Evolutionary conservation across 2,888 invertebrate genomes (phyloP), one percentile per base, ranked within the genome.

Genomic region (Gastrophysa polygoni): DNA sequence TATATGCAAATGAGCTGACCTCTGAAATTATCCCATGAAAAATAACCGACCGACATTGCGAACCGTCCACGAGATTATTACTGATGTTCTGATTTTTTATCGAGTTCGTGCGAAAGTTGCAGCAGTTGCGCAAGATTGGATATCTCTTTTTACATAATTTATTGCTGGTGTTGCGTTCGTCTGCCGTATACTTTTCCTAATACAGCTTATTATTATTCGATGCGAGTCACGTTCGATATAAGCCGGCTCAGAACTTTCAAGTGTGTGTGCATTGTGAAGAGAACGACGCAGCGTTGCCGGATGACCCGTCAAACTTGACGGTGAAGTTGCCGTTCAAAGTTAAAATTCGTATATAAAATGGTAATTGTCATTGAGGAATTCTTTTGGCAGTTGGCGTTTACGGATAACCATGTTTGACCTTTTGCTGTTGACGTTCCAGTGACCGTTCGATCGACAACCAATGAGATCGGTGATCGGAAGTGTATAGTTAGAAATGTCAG

Each of bases 121-220:
- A 43, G 17, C 38, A 43, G 52, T 64, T 64, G 61, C 59, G 61
- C 46, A 64, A 61, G 57, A 60, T 44, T 57, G 48, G 46, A 62
- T 65, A 65, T 63, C 63, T 66, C 52, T 63, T 61, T 61, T 61
- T 61, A 63, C 63, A 59, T 66, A 66, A 66, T 63, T 54, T 52
- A 59, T 66, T 55, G 51, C 56, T 59, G 43, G 61, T 55, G 50
- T 43, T 61, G 54, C 49, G 49, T 61, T 56, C 61, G 63, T 57
- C 59, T 59, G 63, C 65, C 49, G 52, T 61, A 63, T 59, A 55
- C 65, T 66, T 63, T 61, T 63, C 61, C 63, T 61, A 66, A 66
- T 67, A 54, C 49, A 54, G 61, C 61, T 64, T 59, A 64, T 67
- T 67, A 63, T 67, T 67, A 67, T 67, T 64, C 67, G 52, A 64